These are phyloP conservation scores for Tachysurus vachellii DNA, from an alignment of 2,113 vertebrate genomes.

Conservation along the genomic window DNA sequence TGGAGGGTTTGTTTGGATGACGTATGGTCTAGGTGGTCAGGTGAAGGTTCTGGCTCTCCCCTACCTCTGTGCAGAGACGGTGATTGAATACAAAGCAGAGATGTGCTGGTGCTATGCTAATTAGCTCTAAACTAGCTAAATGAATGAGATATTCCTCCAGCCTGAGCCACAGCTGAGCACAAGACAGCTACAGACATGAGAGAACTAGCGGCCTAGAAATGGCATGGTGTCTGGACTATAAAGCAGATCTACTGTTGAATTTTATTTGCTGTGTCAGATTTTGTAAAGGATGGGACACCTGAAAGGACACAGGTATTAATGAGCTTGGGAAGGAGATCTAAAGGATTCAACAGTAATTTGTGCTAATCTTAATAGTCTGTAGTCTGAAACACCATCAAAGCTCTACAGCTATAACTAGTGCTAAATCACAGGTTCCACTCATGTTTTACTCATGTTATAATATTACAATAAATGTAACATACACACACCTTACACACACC, in stretches of 20 bases:
- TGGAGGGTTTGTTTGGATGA: constrained; percentile 37
- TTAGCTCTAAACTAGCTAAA: constrained; percentile 57
- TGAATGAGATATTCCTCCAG: constrained; percentile 66
- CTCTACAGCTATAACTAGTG: background rate
- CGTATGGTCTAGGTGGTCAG: constrained; percentile 56
- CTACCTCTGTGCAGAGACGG: constrained; percentile 48
- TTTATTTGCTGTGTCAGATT: background rate
- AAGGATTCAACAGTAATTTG: background rate
- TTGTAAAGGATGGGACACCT: background rate
- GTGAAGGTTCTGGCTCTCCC: constrained; percentile 52
- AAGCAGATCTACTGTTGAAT: background rate
- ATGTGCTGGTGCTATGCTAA: constrained; percentile 45
- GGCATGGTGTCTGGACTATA: background rate
- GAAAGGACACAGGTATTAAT: background rate
- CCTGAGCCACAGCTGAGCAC: constrained; percentile 65
- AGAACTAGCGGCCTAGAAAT: constrained; percentile 1
- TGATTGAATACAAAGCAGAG: constrained; percentile 61
- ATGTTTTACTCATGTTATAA: background rate
- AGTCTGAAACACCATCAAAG: background rate
- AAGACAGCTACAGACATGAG: constrained; percentile 41
- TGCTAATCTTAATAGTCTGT: background rate
- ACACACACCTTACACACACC: background rate
- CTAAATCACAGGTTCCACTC: background rate
- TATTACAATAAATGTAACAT: background rate
- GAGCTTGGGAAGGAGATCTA: background rate